Base-by-base conservation (phyloP, 2,888 invertebrate genomes). In the Drosophila falleni region DNA sequence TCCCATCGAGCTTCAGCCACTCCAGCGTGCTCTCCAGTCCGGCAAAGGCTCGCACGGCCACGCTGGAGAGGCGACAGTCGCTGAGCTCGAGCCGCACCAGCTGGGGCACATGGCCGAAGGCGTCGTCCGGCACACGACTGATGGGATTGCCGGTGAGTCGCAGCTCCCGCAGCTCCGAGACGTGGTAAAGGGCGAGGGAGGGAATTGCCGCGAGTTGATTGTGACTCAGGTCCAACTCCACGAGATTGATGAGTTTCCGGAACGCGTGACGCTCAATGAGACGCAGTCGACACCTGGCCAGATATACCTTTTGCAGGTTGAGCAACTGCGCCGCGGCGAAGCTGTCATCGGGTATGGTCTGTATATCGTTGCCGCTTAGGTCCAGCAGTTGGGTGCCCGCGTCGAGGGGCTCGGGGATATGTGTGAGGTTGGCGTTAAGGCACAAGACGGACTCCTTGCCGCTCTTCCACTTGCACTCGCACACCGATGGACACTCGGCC, bases 391-490 rank as follows among this genome's bases (percentile, higher is more conserved):
- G 97, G 35, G 97, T 97, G 81, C 96, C 95, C 71, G 95, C 95
- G 81, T 96, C 97, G 71, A 97, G 94, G 74, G 95, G 95, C 53
- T 94, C 93, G 37, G 97, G 97, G 81, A 97, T 95, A 88, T 94
- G 94, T 81, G 95, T 94, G 84, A 97, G 94, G 91, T 96, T 96
- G 70, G 96, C 96, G 91, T 95, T 95, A 84, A 95, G 94, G 93
- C 97, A 97, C 86, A 96, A 94, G 64, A 96, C 97, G 54, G 96
- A 96, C 93, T 97, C 97, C 93, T 97, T 97, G 87, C 97, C 97
- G 91, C 95, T 95, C 92, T 96, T 96, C 97, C 97, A 97, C 93
- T 97, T 97, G 94, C 97, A 97, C 93, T 97, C 96, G 93, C 97
- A 97, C 84, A 95, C 94, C 73, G 94, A 94, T 58, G 96, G 96